phyloP scores from a whole-genome alignment of 2,113 vertebrate genomes.

The Pseudolaguvia tuberculata region DNA sequence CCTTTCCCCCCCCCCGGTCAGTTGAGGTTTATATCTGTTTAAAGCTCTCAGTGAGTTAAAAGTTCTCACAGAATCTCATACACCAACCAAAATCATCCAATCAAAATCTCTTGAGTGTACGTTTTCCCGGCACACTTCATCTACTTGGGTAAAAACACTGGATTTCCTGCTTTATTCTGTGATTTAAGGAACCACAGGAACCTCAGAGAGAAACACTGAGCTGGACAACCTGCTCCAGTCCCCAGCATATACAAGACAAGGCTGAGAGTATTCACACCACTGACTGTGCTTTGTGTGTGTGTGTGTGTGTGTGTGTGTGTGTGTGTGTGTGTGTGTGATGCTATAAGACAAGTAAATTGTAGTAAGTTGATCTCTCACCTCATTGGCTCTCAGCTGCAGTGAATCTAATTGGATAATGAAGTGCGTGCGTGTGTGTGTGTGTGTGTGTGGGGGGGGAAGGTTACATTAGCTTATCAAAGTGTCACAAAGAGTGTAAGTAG shows the following conservation, averaged over 20 bases:
- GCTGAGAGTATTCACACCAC: background rate
- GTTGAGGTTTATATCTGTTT: too few species aligned
- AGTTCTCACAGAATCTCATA: too few species aligned
- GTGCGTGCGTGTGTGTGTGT: background rate
- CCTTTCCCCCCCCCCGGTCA: too few species aligned
- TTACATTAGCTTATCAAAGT: constrained; percentile 3
- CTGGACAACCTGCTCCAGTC: too few species aligned
- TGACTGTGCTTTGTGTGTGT: constrained; percentile 20
- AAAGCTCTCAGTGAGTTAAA: too few species aligned
- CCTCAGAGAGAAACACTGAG: too few species aligned
- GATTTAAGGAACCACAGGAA: constrained; percentile 1
- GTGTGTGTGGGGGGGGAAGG: too few species aligned
- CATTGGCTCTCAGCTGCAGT: background rate
- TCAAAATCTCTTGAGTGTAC: background rate
- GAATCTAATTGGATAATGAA: background rate
- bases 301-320: background rate
- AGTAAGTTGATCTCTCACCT: background rate
- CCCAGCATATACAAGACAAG: too few species aligned
- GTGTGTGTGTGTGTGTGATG: background rate
- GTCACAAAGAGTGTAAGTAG: background rate
- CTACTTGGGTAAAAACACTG: background rate
- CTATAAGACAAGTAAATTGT: background rate
- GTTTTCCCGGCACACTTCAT: background rate
- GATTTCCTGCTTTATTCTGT: background rate
- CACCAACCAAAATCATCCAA: too few species aligned